Evolutionary conservation across 2,797 vertebrate species (phyloP).

Genomic region (Tachyglossus aculeatus): DNA sequence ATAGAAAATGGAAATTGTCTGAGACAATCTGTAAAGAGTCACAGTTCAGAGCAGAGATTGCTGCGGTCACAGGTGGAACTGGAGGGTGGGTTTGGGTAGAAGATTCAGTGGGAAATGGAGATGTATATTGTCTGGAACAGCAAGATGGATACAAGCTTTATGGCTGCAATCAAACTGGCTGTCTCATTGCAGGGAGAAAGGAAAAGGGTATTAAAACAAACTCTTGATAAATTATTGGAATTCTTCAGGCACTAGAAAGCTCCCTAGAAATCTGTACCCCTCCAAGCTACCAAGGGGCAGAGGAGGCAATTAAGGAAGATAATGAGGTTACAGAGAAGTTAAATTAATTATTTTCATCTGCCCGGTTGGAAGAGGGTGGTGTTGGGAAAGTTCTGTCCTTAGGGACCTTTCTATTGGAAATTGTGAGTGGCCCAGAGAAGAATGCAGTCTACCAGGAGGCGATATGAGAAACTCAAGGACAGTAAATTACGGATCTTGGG

Average conservation of each 20-base stretch:
- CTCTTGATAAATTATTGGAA: too few species aligned
- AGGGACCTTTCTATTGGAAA: slow-evolving; percentile 20
- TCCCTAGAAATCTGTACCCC: slow-evolving; percentile 27
- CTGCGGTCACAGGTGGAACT: not conserved
- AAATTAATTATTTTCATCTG: slow-evolving; percentile 41
- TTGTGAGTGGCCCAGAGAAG: slow-evolving; percentile 17
- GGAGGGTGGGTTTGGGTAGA: not conserved
- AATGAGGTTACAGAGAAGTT: slow-evolving; percentile 36
- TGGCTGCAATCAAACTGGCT: too few species aligned
- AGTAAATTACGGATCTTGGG: slow-evolving; percentile 10
- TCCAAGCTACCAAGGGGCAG: slow-evolving; percentile 31
- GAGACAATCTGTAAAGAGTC: not conserved
- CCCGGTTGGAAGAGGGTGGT: not conserved
- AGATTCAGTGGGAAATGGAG: not conserved
- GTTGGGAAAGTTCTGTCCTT: slow-evolving; percentile 23
- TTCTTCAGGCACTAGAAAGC: too few species aligned
- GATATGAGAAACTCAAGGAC: slow-evolving; percentile 21
- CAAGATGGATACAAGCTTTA: not conserved
- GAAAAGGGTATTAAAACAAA: too few species aligned
- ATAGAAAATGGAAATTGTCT: too few species aligned
- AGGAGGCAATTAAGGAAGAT: slow-evolving; percentile 53
- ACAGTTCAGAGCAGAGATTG: not conserved
- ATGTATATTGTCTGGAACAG: not conserved
- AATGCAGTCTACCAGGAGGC: slow-evolving; percentile 7
- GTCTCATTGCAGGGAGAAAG: too few species aligned